These are phyloP conservation scores for Rhynchotus rufescens DNA, from an alignment of 2,797 vertebrate genomes.

Conservation along the genomic window DNA sequence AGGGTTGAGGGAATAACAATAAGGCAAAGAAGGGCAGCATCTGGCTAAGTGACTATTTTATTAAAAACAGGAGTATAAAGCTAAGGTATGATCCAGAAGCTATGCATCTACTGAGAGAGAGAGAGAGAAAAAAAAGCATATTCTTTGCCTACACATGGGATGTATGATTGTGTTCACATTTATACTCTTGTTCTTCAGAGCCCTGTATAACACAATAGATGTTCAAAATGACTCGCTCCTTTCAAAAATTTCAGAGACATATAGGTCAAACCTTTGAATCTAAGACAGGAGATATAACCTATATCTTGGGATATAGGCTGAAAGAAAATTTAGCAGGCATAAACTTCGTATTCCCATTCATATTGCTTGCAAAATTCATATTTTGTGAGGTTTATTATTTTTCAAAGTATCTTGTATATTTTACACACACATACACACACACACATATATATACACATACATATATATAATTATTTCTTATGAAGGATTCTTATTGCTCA, in stretches of 20 bases:
- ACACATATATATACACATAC: accelerated
- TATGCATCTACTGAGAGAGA: neutral
- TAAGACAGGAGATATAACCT: neutral
- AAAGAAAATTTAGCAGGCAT: neutral
- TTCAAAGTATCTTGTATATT: neutral
- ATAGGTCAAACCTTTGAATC: neutral
- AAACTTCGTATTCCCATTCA: neutral
- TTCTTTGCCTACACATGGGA: neutral
- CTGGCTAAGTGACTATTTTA: neutral
- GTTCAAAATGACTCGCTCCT: neutral
- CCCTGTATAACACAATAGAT: neutral
- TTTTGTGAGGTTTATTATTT: neutral
- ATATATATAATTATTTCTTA: neutral
- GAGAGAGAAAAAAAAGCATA: neutral
- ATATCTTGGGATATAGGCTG: neutral
- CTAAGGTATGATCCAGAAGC: neutral
- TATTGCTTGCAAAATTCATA: neutral
- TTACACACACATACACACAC: neutral
- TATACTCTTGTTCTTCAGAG: neutral
- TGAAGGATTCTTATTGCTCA: neutral
- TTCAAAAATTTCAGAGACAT: neutral
- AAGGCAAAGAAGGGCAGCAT: neutral
- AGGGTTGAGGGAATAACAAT: neutral
- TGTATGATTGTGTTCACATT: neutral
- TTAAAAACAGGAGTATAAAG: neutral